These are phyloP conservation scores for Sacculina carcini DNA, from an alignment of 2,888 invertebrate species.

Conservation along the genomic window DNA sequence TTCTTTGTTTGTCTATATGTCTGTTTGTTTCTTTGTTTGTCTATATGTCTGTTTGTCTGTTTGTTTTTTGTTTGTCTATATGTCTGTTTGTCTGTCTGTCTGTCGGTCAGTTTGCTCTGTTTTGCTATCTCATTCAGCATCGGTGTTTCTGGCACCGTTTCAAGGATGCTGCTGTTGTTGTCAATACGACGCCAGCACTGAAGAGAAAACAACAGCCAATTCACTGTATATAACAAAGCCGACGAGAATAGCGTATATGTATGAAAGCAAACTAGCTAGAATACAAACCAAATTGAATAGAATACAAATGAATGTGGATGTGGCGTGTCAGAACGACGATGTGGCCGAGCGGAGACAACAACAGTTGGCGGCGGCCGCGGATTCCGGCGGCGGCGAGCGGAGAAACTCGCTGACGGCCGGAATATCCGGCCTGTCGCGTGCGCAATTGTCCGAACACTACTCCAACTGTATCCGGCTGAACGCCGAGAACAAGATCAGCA, in stretches of 20 bases:
- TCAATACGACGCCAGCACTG: too few relatives aligned
- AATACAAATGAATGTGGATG: too few relatives aligned
- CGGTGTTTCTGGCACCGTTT: too few relatives aligned
- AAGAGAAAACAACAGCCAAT: too few relatives aligned
- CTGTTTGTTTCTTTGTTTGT: too few relatives aligned
- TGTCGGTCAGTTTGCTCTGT: background rate
- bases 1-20: background rate
- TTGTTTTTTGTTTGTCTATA: background rate
- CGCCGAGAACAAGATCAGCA: constrained; percentile 45
- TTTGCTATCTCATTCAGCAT: background rate
- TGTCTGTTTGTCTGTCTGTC: background rate
- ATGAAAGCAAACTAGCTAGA: too few relatives aligned
- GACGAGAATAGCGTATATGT: too few relatives aligned
- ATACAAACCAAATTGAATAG: too few relatives aligned
- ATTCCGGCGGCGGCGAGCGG: constrained; percentile 4
- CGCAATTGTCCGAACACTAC: constrained; percentile 32
- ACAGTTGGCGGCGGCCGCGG: constrained; percentile 3
- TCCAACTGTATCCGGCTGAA: constrained; percentile 48
- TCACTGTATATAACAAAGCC: too few relatives aligned
- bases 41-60: background rate
- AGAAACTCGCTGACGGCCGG: constrained; percentile 9
- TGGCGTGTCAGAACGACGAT: constrained; percentile 12
- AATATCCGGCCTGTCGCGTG: constrained; percentile 25
- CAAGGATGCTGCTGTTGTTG: too few relatives aligned
- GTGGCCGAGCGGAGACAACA: constrained; percentile 11